Percentiles rank a stretch among this genome's conserved stretches.
phyloP scores from a whole-genome alignment of 2,888 invertebrate species.

The Nycteola revayana region DNA sequence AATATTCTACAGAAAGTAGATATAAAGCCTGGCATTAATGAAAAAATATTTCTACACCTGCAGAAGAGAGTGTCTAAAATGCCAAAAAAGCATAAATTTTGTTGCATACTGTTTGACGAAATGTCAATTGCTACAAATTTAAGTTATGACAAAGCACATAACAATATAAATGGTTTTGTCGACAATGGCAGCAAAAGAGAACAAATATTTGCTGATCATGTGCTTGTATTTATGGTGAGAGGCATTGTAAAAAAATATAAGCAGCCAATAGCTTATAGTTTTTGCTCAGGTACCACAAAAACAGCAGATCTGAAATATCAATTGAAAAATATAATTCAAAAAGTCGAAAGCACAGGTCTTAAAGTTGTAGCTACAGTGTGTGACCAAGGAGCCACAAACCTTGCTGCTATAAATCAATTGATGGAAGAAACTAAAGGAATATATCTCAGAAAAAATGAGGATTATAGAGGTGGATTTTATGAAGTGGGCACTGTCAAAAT shows the following conservation, averaged over 20 bases:
- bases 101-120: neutral
- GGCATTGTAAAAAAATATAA: neutral
- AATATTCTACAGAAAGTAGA: neutral
- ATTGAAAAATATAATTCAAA: neutral
- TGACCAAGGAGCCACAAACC: conserved; percentile 4
- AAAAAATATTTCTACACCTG: neutral
- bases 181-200: conserved; percentile 3
- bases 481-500: neutral
- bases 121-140: neutral
- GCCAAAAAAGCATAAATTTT: conserved; percentile 1
- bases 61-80: neutral
- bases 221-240: too few species aligned
- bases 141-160: neutral
- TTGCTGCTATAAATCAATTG: neutral
- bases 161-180: neutral
- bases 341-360: neutral
- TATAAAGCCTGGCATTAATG: conserved; percentile 1
- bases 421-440: neutral
- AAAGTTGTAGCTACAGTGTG: conserved; percentile 3
- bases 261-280: neutral
- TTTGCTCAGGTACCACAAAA: neutral
- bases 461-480: neutral
- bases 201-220: neutral
- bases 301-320: too few species aligned
- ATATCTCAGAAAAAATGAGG: neutral